Percentiles rank a stretch among this genome's conserved stretches.
Conservation (phyloP, 1,140 invertebrate genomes). For the Drosophila virilis region DNA sequence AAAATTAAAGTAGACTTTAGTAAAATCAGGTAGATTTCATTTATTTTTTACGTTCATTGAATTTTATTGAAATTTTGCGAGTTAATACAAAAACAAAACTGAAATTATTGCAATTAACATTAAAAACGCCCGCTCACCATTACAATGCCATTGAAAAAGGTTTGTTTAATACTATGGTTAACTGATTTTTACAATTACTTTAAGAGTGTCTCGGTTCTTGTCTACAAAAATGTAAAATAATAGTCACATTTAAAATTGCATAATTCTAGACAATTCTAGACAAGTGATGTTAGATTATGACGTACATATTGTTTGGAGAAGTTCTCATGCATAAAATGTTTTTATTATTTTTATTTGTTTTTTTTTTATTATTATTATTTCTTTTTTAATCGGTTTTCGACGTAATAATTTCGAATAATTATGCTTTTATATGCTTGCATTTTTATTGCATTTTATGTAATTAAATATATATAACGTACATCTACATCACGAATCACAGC, state of each 20-base stretch:
- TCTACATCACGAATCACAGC: slow-evolving; percentile 74
- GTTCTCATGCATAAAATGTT: slow-evolving; percentile 73
- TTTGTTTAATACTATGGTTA: slow-evolving; percentile 79
- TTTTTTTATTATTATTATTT: slow-evolving; percentile 25
- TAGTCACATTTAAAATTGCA: slow-evolving; percentile 80
- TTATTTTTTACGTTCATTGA: slow-evolving; percentile 73
- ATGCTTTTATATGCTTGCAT: slow-evolving; percentile 74
- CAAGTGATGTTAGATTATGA: slow-evolving; percentile 74
- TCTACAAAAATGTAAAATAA: slow-evolving; percentile 81
- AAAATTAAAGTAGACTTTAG: background rate
- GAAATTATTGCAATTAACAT: slow-evolving; percentile 76
- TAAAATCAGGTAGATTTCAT: background rate
- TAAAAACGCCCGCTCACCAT: slow-evolving; percentile 73
- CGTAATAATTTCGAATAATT: slow-evolving; percentile 66
- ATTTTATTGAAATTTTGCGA: slow-evolving; percentile 81
- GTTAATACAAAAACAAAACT: slow-evolving; percentile 78
- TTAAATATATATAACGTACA: slow-evolving; percentile 84
- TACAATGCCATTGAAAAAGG: slow-evolving; percentile 75
- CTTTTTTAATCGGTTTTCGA: slow-evolving; percentile 20
- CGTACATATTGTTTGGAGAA: slow-evolving; percentile 74
- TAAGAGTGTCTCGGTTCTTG: slow-evolving; percentile 70
- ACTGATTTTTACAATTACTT: slow-evolving; percentile 77
- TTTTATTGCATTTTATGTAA: slow-evolving; percentile 82
- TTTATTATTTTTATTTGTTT: slow-evolving; percentile 45
- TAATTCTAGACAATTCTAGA: slow-evolving; percentile 68